Conservation (phyloP, 2,888 invertebrate species). For the Panzeria rudis region DNA sequence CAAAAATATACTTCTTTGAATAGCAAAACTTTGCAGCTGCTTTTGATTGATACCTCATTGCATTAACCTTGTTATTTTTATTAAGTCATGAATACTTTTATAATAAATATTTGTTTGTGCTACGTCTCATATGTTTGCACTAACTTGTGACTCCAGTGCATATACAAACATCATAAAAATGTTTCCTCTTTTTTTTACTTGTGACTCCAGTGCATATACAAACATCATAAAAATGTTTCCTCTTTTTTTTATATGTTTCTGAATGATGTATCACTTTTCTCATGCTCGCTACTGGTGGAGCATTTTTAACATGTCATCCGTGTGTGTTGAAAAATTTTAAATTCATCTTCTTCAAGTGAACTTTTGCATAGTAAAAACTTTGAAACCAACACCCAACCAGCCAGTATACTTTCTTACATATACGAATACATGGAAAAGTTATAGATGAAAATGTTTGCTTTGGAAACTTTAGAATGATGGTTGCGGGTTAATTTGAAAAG, state of each 20-base stretch:
- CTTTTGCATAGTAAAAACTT: conserved; percentile 22
- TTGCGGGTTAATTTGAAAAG: conserved; percentile 32
- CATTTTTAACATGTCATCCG: conserved; percentile 12
- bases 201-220: not conserved
- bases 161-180: conserved; percentile 13
- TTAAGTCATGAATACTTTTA: conserved; percentile 47
- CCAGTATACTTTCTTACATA: not conserved
- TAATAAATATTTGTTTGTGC: conserved; percentile 7
- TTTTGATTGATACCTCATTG: conserved; percentile 36
- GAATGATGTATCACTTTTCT: conserved; percentile 55
- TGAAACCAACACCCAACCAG: not conserved
- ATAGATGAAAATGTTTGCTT: conserved; percentile 8
- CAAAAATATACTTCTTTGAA: not conserved
- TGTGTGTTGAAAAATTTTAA: conserved; percentile 33
- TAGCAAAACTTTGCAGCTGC: not conserved
- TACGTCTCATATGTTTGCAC: conserved; percentile 21
- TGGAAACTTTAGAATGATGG: conserved; percentile 32
- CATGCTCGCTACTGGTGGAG: not conserved
- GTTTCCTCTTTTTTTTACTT: conserved; percentile 14
- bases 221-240: conserved; percentile 18
- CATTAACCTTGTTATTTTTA: conserved; percentile 46
- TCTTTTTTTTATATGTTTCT: conserved; percentile 30
- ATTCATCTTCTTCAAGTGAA: conserved; percentile 66
- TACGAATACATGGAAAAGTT: not conserved
- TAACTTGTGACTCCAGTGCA: conserved; percentile 35